Base-by-base conservation (phyloP, 2,113 vertebrate genomes). In the Ondatra zibethicus region DNA sequence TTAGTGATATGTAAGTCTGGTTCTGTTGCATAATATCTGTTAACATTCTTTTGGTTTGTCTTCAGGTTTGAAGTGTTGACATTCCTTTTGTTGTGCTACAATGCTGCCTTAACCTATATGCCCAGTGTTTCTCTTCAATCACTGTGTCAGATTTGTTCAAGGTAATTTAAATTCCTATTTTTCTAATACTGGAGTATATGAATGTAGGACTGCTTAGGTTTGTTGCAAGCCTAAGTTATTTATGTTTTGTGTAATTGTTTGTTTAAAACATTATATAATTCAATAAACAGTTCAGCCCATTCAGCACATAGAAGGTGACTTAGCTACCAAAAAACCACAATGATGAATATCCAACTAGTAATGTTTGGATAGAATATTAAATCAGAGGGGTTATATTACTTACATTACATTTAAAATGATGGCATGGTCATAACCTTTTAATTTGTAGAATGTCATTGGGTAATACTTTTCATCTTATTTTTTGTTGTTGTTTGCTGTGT, bases 21-120 rank as follows among this genome's bases (percentile, higher is more conserved):
- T 92, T 96, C 29, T n/a, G 0, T 96, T 73, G 77, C 6, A 31
- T 58, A 52, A n/a, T 42, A 76, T 91, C 94, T 89, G 25, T 92
- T 95, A 96, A 87, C 92, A 84, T 72, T 87, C 75, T 88, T 97
- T 96, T 97, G 85, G 29, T 96, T 98, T 98, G 96, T 97, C 98
- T 95, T 86, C 76, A 99, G 99, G 97, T 99, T 99, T 98, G 99
- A 99, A 98, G 99, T 99, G 87, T 98, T 99, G 99, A 99, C 99
- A 92, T 99, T 99, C 97, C 99, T 99, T 97, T 98, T 99, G 97
- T 98, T 99, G 95, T 99, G 99, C 98, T 99, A 99, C 98, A 99
- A 99, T 72, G 99, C 99, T 98, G 99, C 99, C 97, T 99, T 99
- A 98, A 99, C 99, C 98, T 99, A 99, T 98, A 99, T 99, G 99